Evolutionary conservation across 2,113 vertebrate species (phyloP).

Genomic region (Mus pahari): DNA sequence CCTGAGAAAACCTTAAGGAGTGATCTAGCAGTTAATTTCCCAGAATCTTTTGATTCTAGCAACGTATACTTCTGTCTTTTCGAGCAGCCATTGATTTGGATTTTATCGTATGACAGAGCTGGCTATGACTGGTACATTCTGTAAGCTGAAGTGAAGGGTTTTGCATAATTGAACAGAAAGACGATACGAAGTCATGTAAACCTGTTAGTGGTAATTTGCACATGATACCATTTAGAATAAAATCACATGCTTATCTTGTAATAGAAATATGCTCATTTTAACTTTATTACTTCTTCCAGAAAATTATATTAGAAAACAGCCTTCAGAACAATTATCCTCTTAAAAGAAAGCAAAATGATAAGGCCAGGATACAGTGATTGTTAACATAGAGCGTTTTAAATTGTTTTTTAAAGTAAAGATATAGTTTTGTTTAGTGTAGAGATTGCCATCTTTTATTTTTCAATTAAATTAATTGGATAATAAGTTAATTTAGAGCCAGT

Average conservation of each 20-base stretch:
- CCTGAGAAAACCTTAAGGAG: neutral
- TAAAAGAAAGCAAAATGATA: neutral
- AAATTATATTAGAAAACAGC: constrained; percentile 32
- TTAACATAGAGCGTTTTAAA: neutral
- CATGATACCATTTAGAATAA: neutral
- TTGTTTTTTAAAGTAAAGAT: constrained; percentile 3
- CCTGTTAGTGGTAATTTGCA: constrained; percentile 1
- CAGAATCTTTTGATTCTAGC: neutral
- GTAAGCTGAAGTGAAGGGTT: neutral
- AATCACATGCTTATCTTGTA: neutral
- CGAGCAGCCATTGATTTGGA: neutral
- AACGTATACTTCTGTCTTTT: neutral
- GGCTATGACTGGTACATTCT: neutral
- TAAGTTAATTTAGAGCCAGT: neutral
- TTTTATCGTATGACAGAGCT: neutral
- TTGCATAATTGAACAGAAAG: neutral
- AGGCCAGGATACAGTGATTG: neutral
- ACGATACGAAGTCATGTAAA: constrained; percentile 5
- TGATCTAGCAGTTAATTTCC: neutral
- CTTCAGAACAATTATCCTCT: neutral
- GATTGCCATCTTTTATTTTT: neutral
- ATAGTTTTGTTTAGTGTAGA: neutral
- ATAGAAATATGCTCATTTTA: constrained; percentile 23
- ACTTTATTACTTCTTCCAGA: constrained; percentile 20
- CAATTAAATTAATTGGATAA: neutral